Conservation (phyloP, 2,888 invertebrate genomes). For the Drosophila paramelanica region DNA sequence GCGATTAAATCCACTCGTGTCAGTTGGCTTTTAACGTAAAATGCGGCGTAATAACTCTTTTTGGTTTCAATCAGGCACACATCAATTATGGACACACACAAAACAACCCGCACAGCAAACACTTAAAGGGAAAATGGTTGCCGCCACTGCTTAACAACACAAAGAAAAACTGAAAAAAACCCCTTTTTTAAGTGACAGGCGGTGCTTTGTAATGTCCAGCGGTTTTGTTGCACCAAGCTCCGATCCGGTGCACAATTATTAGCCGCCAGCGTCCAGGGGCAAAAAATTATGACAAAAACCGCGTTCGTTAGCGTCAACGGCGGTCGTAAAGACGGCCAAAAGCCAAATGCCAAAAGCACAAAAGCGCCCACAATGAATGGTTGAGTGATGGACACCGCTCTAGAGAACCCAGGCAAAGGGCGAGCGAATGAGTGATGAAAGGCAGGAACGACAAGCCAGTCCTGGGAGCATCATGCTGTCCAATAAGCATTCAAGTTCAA, state of each 20-base stretch:
- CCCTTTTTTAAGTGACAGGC: slow-evolving; percentile 52
- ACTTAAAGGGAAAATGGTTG: slow-evolving; percentile 33
- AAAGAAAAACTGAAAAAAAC: slow-evolving; percentile 3
- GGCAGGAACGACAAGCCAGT: slow-evolving; percentile 12
- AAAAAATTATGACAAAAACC: slow-evolving; percentile 36
- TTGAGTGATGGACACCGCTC: slow-evolving; percentile 43
- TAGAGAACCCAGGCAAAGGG: neutral
- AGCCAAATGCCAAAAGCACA: slow-evolving; percentile 66
- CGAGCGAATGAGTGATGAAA: neutral
- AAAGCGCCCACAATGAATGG: slow-evolving; percentile 58
- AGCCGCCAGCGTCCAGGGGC: slow-evolving; percentile 38
- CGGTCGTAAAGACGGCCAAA: slow-evolving; percentile 42
- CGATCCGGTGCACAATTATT: slow-evolving; percentile 40
- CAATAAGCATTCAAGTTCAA: slow-evolving; percentile 14
- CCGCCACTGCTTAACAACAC: slow-evolving; percentile 9
- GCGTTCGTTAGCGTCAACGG: slow-evolving; percentile 31
- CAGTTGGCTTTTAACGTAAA: slow-evolving; percentile 19
- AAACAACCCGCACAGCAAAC: slow-evolving; percentile 1
- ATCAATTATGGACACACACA: slow-evolving; percentile 17
- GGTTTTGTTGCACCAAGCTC: slow-evolving; percentile 34
- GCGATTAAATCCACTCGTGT: slow-evolving; percentile 11
- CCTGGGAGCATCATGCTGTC: slow-evolving; percentile 16
- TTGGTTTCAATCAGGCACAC: slow-evolving; percentile 26
- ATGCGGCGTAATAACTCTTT: slow-evolving; percentile 15
- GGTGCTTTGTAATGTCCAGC: slow-evolving; percentile 31